Conservation (phyloP, 2,113 vertebrate species). For the Fukomys damarensis region DNA sequence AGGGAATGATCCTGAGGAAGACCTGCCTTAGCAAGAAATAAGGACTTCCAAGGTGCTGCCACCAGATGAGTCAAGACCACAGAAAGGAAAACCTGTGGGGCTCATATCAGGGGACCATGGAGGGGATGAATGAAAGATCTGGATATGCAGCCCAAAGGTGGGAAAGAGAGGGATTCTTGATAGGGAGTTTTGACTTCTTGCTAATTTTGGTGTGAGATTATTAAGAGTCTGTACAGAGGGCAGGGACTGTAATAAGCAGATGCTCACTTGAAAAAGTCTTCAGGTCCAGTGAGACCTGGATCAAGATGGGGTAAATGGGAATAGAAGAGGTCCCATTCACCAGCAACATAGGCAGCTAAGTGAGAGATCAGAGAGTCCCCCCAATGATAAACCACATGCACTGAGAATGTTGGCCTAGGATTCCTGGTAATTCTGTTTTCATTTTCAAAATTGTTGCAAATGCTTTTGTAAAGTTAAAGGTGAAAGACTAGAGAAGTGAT, state of each 20-base stretch:
- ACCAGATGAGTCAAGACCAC: not conserved
- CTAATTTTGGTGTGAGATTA: not conserved
- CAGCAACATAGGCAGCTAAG: no score
- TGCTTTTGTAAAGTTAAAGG: constrained; percentile 1
- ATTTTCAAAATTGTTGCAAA: not conserved
- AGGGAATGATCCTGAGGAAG: not conserved
- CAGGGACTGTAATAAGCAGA: not conserved
- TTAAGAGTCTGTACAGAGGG: not conserved
- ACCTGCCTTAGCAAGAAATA: not conserved
- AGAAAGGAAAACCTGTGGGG: not conserved
- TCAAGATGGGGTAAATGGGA: not conserved
- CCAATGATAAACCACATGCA: not conserved
- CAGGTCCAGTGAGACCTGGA: not conserved
- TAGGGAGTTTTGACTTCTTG: not conserved
- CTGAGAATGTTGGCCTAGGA: not conserved
- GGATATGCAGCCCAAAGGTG: not conserved
- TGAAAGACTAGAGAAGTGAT: not conserved
- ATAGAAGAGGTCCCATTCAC: not conserved
- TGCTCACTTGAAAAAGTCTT: not conserved
- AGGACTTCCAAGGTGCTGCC: not conserved
- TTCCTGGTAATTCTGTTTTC: not conserved
- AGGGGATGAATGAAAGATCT: not conserved
- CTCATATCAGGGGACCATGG: not conserved
- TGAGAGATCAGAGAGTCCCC: not conserved
- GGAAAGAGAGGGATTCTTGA: not conserved